These are phyloP conservation scores for Fissipunctia ypsillon DNA, from an alignment of 2,888 invertebrate species.

Conservation along the genomic window DNA sequence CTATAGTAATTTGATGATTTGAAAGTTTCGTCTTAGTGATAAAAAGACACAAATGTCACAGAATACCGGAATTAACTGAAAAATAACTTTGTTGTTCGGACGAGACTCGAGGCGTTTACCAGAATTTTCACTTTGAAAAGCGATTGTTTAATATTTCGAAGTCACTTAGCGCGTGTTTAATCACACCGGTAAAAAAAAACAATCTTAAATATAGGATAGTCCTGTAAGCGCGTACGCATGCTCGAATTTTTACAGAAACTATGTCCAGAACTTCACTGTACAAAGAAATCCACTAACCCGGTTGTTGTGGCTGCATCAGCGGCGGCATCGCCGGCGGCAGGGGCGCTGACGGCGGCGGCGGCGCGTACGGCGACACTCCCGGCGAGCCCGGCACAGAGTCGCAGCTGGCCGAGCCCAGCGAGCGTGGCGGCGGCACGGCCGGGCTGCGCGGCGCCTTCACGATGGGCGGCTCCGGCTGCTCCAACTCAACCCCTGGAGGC, in stretches of 20 bases:
- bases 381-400: constrained; percentile 87
- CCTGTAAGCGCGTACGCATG: constrained; percentile 23
- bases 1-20: constrained; percentile 1
- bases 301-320: constrained; percentile 86
- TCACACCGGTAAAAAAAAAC: not conserved
- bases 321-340: constrained; percentile 89
- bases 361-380: constrained; percentile 85
- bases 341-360: constrained; percentile 90
- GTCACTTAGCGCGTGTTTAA: not conserved
- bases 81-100: not conserved
- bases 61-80: not conserved
- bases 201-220: not conserved
- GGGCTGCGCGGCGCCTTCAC: constrained; percentile 87
- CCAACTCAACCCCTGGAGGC: constrained; percentile 83
- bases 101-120: not conserved
- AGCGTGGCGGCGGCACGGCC: constrained; percentile 79
- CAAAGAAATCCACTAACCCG: constrained; percentile 78
- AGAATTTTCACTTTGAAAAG: constrained; percentile 8
- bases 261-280: constrained; percentile 40
- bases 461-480: constrained; percentile 85
- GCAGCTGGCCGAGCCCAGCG: constrained; percentile 83
- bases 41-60: not conserved
- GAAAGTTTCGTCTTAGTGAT: not conserved
- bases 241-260: constrained; percentile 30
- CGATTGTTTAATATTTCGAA: not conserved